Base-by-base conservation (phyloP, 2,888 invertebrate genomes). In the Phytoseiulus persimilis region DNA sequence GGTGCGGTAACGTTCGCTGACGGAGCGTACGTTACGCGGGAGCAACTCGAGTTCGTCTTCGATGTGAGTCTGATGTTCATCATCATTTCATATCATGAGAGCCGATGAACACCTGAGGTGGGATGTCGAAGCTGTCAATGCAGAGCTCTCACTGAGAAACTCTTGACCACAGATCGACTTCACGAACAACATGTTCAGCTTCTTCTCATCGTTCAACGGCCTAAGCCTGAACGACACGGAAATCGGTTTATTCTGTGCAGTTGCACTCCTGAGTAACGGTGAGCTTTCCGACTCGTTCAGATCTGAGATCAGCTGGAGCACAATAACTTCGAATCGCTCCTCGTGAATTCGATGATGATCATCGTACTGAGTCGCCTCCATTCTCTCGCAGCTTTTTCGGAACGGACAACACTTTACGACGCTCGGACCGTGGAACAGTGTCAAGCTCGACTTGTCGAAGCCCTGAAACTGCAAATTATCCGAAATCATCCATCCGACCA, bases 191-290 rank as follows among this genome's bases (percentile, higher is more conserved):
- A 93, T 98, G 92, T 94, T 97, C 93, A 95, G 95, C 92, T 96
- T 97, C 93, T 95, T 96, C 90, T 91, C 92, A 92, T 92, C 95
- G 90, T 94, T 97, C 92, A 95, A 95, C 91, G 92, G 92, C 90
- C 91, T 97, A 92, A 94, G 95, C 90, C 93, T 98, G 92, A 95
- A 95, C 92, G 98, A 98, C 92, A 95, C 97, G 65, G 98, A 98
- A 93, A 94, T 97, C 92, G 98, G 96, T 0, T 94, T 98, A 90
- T 96, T 96, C 93, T 96, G 96, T 14, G 97, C 96, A 45, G 95
- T 96, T 90, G 95, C 98, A 90, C 94, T 98, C 91, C 94, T 97
- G 90, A 95, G 95, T 46, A 92, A 93, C 91, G 93, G 93, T 93
- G 91, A 90, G 91, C 90, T 83, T 32, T 31, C 11, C 31, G 65